phyloP scores from a whole-genome alignment of 2,113 vertebrate genomes.

The Terrapene triunguis region DNA sequence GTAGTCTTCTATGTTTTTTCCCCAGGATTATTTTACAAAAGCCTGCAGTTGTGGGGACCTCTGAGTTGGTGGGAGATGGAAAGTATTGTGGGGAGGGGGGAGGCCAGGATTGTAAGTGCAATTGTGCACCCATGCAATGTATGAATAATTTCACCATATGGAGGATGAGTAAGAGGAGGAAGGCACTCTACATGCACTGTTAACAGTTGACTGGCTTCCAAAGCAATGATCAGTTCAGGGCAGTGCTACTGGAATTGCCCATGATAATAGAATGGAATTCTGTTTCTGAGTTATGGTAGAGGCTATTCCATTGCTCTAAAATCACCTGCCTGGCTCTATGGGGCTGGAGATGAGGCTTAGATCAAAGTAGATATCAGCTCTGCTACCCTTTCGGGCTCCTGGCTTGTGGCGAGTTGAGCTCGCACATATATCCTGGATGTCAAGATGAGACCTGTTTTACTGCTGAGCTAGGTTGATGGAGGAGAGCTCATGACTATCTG shows the following conservation, averaged over 20 bases:
- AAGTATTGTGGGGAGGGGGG: not conserved
- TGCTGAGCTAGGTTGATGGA: not conserved
- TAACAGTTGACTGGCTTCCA: rapidly evolving
- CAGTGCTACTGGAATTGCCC: not conserved
- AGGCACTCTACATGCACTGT: not conserved
- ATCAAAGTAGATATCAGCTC: not conserved
- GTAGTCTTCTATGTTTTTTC: not conserved
- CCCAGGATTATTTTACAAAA: not conserved
- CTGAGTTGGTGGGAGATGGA: not conserved
- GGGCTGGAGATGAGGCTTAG: not conserved
- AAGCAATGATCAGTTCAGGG: not conserved
- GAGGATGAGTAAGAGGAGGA: not conserved
- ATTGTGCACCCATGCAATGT: not conserved
- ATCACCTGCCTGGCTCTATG: not conserved
- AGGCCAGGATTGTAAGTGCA: not conserved
- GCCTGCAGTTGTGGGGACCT: not conserved
- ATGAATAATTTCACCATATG: not conserved
- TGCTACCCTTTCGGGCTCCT: not conserved
- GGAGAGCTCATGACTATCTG: not conserved
- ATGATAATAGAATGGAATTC: not conserved
- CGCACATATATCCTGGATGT: not conserved
- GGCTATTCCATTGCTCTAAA: not conserved
- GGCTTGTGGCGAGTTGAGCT: not conserved
- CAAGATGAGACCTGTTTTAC: not conserved
- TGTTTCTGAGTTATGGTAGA: not conserved